phyloP scores from a whole-genome alignment of 1,140 invertebrate genomes.

The Trachymyrmex septentrionalis region DNA sequence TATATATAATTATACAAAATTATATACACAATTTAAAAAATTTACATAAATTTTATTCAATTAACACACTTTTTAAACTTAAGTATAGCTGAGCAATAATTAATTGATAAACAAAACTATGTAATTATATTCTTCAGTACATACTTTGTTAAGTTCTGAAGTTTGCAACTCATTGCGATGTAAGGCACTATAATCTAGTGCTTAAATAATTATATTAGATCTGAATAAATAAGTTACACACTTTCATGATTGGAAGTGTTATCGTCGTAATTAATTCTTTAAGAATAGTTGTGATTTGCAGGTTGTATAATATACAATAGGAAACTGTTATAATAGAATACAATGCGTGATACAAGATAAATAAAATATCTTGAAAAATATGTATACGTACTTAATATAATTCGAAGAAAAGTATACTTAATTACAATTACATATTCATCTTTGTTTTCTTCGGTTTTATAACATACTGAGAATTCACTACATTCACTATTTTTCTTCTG shows the following conservation, averaged over 20 bases:
- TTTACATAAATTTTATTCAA: constrained; percentile 42
- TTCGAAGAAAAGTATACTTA: constrained; percentile 24
- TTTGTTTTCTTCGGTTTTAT: neutral
- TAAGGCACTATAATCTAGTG: constrained; percentile 64
- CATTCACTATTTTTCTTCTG: constrained; percentile 35
- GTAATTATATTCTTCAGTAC: constrained; percentile 28
- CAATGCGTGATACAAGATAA: constrained; percentile 31
- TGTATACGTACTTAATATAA: constrained; percentile 28
- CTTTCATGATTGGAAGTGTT: constrained; percentile 36
- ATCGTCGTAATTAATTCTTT: constrained; percentile 42
- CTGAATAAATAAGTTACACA: constrained; percentile 41
- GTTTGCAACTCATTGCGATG: constrained; percentile 36
- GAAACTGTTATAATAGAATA: constrained; percentile 49
- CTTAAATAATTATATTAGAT: constrained; percentile 64
- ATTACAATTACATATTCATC: constrained; percentile 42
- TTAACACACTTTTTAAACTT: constrained; percentile 26
- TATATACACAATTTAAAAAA: constrained; percentile 25
- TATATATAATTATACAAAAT: constrained; percentile 31
- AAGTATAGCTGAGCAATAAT: constrained; percentile 50
- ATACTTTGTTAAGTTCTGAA: constrained; percentile 39
- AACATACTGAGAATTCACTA: constrained; percentile 30
- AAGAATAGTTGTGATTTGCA: constrained; percentile 58
- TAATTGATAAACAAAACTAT: constrained; percentile 41
- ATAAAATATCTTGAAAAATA: constrained; percentile 59
- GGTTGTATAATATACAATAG: constrained; percentile 60